Conservation (phyloP, 1,140 invertebrate species). For the Brachionus asplanchnoidis region DNA sequence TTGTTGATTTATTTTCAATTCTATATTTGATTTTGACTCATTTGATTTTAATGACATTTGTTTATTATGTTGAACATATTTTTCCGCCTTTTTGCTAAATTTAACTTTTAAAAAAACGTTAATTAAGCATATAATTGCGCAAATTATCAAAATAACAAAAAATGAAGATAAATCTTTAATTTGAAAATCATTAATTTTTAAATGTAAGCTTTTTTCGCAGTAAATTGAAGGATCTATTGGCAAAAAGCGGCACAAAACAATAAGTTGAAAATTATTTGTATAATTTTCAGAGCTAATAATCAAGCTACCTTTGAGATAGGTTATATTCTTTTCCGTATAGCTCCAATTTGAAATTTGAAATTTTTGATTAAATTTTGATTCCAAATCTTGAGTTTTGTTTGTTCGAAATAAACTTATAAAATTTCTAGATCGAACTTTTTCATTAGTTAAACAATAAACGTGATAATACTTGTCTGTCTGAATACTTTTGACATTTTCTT, state of each 20-base stretch:
- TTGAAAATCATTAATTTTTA: neutral
- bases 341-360: constrained; percentile 7
- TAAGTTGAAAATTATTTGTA: neutral
- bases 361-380: neutral
- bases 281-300: neutral
- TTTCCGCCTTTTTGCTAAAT: neutral
- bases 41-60: neutral
- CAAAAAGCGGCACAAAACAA: neutral
- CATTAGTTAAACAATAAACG: neutral
- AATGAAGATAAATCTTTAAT: neutral
- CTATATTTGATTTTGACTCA: neutral
- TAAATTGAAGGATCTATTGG: neutral
- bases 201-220: neutral
- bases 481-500: neutral
- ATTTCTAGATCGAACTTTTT: constrained; percentile 19
- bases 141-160: neutral
- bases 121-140: neutral
- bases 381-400: neutral
- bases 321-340: neutral
- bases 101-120: neutral
- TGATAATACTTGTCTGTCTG: constrained; percentile 15
- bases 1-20: neutral
- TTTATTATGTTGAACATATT: neutral
- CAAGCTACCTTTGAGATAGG: neutral
- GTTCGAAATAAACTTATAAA: neutral